Evolutionary conservation across 2,888 invertebrate genomes (phyloP), one percentile per base, ranked within the genome.

Genomic region (Rhingia rostrata): DNA sequence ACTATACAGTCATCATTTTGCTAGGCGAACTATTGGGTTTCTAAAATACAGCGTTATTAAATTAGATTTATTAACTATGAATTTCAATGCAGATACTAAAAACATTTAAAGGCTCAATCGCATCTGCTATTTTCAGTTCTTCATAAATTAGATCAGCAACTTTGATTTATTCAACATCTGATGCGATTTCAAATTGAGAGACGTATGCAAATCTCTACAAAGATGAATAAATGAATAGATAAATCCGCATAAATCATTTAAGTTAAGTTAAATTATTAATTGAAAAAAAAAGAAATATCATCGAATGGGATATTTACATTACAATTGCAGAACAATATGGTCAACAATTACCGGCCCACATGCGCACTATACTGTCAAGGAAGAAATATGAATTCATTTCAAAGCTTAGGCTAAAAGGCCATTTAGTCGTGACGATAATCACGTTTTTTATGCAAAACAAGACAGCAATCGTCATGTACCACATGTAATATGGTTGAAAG

Each of bases 361-460:
- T 58, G 33, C 9, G n/a, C 10, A 22, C 22, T 22, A 33, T 4
- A 39, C 56, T 74, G 47, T 74, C 56, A 56, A 70, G 47, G 47
- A 47, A 58, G 37, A n/a, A 22, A n/a, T 43, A 14, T 41, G 12
- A 47, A 64, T 51, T 14, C 6, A 41, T n/a, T 30, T 45, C 4
- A 47, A 43, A 1, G 4, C 6, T 22, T 22, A 1, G 32, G 10
- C 32, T 3, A 35, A 58, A 37, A 22, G 22, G 56, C 6, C 37
- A 6, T n/a, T 39, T 60, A 22, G 10, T 32, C 12, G 30, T 64
- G 32, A 49, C 47, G 9, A 41, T 49, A 54, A 12, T 39, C 47
- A 49, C 45, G 49, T 66, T 74, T 66, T 12, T 58, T 30, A 22
- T 58, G 41, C 64, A 39, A 41, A 53, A 12, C 33, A 7, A 37